phyloP scores from a whole-genome alignment of 2,113 vertebrate species.

The Gracilinanus agilis region DNA sequence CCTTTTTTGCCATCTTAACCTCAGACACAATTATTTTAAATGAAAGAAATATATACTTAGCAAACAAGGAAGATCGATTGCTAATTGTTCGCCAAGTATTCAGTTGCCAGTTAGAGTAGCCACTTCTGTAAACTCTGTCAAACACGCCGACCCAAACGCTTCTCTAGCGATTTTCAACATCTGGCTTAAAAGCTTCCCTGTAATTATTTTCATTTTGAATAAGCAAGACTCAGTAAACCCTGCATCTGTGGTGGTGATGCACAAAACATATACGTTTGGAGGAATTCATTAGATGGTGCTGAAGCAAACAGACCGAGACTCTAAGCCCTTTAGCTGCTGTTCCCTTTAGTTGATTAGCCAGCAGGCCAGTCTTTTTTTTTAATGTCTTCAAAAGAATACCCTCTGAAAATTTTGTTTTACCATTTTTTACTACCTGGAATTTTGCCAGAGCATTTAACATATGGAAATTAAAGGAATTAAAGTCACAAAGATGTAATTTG shows the following conservation, averaged over 20 bases:
- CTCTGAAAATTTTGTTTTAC: neutral
- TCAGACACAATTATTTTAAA: conserved; percentile 62
- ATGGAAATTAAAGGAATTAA: conserved; percentile 43
- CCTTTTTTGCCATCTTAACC: conserved; percentile 64
- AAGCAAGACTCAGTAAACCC: conserved; percentile 79
- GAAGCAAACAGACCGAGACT: conserved; percentile 64
- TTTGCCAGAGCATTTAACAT: conserved; percentile 21
- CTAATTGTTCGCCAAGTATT: conserved; percentile 76
- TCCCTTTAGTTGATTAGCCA: conserved; percentile 56
- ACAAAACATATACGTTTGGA: conserved; percentile 77
- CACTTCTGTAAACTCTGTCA: conserved; percentile 80
- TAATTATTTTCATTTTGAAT: conserved; percentile 82
- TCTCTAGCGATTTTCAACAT: conserved; percentile 80
- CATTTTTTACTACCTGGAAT: conserved; percentile 38
- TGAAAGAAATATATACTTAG: conserved; percentile 76
- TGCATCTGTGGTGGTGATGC: conserved; percentile 77
- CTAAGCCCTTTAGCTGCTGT: conserved; percentile 43
- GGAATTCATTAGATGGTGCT: conserved; percentile 74
- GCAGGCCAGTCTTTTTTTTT: conserved; percentile 3
- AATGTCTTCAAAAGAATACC: conserved; percentile 41
- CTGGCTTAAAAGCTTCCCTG: conserved; percentile 80
- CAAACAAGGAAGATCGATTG: conserved; percentile 78
- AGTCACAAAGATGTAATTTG: conserved; percentile 32
- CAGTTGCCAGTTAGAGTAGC: conserved; percentile 79
- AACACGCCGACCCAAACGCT: conserved; percentile 80